Conservation (phyloP, 1,140 invertebrate species). For the Aphis gossypii region DNA sequence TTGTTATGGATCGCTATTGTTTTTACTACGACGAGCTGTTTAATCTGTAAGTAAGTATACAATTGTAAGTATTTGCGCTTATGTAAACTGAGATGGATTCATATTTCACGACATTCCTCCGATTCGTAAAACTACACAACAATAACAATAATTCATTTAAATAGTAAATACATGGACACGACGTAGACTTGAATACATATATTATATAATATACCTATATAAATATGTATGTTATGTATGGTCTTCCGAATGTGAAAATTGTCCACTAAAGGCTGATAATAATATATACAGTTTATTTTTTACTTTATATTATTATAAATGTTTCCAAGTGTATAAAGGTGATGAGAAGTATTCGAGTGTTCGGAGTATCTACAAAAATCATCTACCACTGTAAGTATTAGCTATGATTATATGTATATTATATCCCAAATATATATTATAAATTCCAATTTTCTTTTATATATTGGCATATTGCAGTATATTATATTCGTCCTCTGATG, state of each 20-base stretch:
- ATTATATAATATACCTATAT: neutral
- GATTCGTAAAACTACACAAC: neutral
- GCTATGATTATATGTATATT: too few species aligned
- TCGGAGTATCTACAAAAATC: neutral
- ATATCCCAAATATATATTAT: too few species aligned
- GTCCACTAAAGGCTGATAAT: neutral
- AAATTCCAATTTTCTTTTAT: too few species aligned
- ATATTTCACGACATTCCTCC: slow-evolving; percentile 1
- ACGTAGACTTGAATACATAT: neutral
- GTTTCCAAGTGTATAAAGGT: neutral
- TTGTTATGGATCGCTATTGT: neutral
- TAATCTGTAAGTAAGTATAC: neutral
- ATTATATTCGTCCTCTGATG: too few species aligned
- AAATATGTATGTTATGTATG: neutral
- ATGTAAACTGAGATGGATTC: neutral
- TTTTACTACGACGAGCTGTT: neutral
- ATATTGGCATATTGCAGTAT: too few species aligned
- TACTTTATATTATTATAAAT: neutral
- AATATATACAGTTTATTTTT: neutral
- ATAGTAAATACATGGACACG: neutral
- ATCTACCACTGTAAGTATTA: neutral
- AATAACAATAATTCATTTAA: neutral
- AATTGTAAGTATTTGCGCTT: neutral
- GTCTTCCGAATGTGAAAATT: neutral
- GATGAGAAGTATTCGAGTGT: neutral